A percentile compares a stretch with the other conserved stretches of the same genome.
Conservation (phyloP, 1,140 invertebrate species). For the Achroia grisella region DNA sequence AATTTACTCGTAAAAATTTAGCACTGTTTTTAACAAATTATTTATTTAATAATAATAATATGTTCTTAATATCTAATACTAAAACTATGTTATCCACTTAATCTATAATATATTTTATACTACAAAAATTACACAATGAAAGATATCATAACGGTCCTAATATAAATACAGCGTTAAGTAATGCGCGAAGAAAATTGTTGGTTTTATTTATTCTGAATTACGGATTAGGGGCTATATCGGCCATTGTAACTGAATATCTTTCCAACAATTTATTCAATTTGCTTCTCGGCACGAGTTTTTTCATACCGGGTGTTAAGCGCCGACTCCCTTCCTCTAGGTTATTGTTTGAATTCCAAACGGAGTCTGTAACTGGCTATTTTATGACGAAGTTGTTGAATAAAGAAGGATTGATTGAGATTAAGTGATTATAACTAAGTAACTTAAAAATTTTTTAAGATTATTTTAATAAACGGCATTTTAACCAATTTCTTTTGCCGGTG, state of each 20-base stretch:
- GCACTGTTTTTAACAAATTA: too few relatives aligned
- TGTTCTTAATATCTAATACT: too few relatives aligned
- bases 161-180: constrained; percentile 13
- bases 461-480: too few relatives aligned
- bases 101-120: too few relatives aligned
- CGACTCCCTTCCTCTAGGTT: constrained; percentile 6
- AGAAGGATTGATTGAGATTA: constrained; percentile 5
- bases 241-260: constrained; percentile 18
- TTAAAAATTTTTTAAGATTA: too few relatives aligned
- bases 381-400: constrained; percentile 3
- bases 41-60: too few relatives aligned
- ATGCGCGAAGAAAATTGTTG: constrained; percentile 13
- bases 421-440: background rate
- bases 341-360: constrained; percentile 13
- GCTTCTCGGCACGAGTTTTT: constrained; percentile 10
- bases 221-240: constrained; percentile 13
- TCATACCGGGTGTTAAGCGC: constrained; percentile 6
- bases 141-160: too few relatives aligned
- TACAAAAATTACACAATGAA: too few relatives aligned
- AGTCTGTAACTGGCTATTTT: constrained; percentile 2
- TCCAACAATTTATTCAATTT: constrained; percentile 24
- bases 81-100: too few relatives aligned
- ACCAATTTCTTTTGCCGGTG: too few relatives aligned
- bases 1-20: too few relatives aligned
- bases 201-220: constrained; percentile 22